These are phyloP conservation scores for Cotesia glomerata DNA, from an alignment of 1,140 invertebrate genomes.

Conservation along the genomic window DNA sequence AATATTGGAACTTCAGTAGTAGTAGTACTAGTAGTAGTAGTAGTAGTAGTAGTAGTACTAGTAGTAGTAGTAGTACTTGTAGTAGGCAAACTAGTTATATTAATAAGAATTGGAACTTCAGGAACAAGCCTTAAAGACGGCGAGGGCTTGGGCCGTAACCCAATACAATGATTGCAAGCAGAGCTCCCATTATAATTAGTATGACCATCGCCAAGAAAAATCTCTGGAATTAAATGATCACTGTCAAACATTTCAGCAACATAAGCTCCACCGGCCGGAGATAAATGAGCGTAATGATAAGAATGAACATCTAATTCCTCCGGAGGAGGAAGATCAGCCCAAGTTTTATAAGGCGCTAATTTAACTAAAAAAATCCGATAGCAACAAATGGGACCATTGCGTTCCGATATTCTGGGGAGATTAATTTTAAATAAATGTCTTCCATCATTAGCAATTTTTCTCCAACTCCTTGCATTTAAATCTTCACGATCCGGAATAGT, in stretches of 20 bases:
- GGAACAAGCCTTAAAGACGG: slow-evolving; percentile 53
- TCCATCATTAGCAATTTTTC: slow-evolving; percentile 71
- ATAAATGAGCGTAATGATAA: slow-evolving; percentile 76
- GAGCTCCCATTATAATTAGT: slow-evolving; percentile 53
- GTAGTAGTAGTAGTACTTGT: slow-evolving; percentile 2
- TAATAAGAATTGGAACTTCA: slow-evolving; percentile 40
- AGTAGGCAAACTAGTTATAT: slow-evolving; percentile 14
- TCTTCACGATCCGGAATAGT: slow-evolving; percentile 72
- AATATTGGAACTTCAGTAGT: slow-evolving; percentile 29
- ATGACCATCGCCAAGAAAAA: slow-evolving; percentile 73
- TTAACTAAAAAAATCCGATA: slow-evolving; percentile 81
- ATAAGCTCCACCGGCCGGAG: slow-evolving; percentile 73
- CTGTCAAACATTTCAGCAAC: slow-evolving; percentile 81
- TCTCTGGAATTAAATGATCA: slow-evolving; percentile 65
- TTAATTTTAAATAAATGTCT: slow-evolving; percentile 75
- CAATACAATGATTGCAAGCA: slow-evolving; percentile 63
- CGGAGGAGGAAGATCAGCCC: slow-evolving; percentile 72
- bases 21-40: slow-evolving; percentile 26
- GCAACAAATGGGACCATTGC: slow-evolving; percentile 87
- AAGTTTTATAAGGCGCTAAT: slow-evolving; percentile 69
- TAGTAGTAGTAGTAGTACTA: slow-evolving; percentile 13
- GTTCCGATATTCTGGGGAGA: slow-evolving; percentile 77
- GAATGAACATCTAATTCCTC: slow-evolving; percentile 72
- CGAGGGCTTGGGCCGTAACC: slow-evolving; percentile 59
- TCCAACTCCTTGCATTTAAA: slow-evolving; percentile 72